Evolutionary conservation across 2,888 invertebrate genomes (phyloP).

Genomic region (Pollenia labialis): DNA sequence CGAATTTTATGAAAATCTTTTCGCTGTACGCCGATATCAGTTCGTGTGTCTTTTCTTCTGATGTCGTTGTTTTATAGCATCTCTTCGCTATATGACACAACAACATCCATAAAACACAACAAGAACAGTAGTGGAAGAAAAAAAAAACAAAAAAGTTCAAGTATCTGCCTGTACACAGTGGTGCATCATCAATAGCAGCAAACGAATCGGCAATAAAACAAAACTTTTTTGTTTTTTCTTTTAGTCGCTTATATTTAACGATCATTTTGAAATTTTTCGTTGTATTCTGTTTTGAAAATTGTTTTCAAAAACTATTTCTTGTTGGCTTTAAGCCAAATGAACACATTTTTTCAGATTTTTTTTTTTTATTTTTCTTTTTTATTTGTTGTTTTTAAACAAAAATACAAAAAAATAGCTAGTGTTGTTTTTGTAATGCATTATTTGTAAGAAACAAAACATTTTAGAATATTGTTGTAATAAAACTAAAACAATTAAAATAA

Average conservation of each 20-base stretch:
- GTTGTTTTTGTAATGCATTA: conserved; percentile 17
- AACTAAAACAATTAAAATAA: conserved; percentile 19
- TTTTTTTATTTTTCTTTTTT: conserved; percentile 14
- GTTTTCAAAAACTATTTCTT: conserved; percentile 69
- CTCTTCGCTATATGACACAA: conserved; percentile 21
- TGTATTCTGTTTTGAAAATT: conserved; percentile 50
- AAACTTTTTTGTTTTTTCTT: not conserved
- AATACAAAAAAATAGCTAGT: not conserved
- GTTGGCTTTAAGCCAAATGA: conserved; percentile 67
- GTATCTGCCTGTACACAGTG: not conserved
- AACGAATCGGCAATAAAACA: not conserved
- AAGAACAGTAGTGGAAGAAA: conserved; percentile 13
- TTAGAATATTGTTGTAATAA: not conserved
- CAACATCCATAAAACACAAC: conserved; percentile 28
- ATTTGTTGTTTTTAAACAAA: conserved; percentile 8
- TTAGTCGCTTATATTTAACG: conserved; percentile 44
- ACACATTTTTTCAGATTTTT: conserved; percentile 27
- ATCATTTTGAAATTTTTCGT: conserved; percentile 61
- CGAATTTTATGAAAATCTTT: conserved; percentile 44
- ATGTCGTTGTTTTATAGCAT: not conserved
- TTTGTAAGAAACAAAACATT: not conserved
- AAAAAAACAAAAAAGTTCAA: not conserved
- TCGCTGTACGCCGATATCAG: conserved; percentile 6
- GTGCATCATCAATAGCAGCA: conserved; percentile 35
- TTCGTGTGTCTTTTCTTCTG: conserved; percentile 35